Evolutionary conservation across 2,113 vertebrate species (phyloP).

Genomic region (Psammodynastes pulverulentus): DNA sequence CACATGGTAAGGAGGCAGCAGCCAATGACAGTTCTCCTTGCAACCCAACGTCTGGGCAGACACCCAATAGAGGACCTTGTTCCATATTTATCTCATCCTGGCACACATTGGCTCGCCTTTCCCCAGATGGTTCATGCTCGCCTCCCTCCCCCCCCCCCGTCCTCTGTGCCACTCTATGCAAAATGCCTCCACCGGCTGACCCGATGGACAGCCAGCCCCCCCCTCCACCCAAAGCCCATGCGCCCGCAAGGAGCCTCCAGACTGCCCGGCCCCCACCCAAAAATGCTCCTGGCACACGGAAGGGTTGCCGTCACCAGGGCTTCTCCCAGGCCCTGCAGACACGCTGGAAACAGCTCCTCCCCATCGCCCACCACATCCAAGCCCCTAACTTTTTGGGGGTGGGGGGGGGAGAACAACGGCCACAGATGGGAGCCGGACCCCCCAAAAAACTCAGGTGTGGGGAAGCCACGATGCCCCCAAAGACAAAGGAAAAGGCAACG

Average conservation of each 20-base stretch:
- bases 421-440: neutral
- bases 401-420: neutral
- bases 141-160: neutral
- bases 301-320: slow-evolving; percentile 1
- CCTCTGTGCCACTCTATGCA: slow-evolving; percentile 61
- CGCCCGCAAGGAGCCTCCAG: slow-evolving; percentile 8
- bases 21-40: slow-evolving; percentile 71
- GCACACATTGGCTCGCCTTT: slow-evolving; percentile 60
- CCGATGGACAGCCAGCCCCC: neutral
- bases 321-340: neutral
- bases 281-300: neutral
- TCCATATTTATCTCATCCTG: slow-evolving; percentile 49
- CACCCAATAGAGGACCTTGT: slow-evolving; percentile 43
- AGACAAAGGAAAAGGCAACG: neutral
- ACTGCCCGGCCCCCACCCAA: neutral
- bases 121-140: neutral
- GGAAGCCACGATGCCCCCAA: neutral
- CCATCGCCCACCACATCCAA: neutral
- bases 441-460: neutral
- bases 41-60: slow-evolving; percentile 38
- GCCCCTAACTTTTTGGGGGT: neutral
- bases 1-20: slow-evolving; percentile 60
- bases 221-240: neutral
- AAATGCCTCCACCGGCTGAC: slow-evolving; percentile 38
- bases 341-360: neutral